phyloP scores from a whole-genome alignment of 2,888 invertebrate species.

The Chrysotoxum bicinctum region DNA sequence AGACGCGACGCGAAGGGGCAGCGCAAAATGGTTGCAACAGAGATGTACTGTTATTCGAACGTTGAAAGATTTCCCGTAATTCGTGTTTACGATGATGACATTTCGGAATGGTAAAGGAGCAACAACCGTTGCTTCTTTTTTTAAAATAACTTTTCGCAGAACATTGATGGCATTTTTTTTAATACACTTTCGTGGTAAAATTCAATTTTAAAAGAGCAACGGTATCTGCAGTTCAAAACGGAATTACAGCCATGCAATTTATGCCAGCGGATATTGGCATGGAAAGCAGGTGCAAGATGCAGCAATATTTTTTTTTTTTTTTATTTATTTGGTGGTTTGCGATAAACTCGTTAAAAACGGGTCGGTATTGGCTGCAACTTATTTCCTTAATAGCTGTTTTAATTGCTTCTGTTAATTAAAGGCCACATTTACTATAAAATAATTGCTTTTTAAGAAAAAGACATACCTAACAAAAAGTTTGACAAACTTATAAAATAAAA shows the following conservation, averaged over 20 bases:
- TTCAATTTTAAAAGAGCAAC: constrained; percentile 38
- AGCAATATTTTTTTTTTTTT: neutral
- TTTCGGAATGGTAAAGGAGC: constrained; percentile 30
- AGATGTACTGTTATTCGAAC: constrained; percentile 15
- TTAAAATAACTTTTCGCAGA: neutral
- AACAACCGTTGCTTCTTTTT: constrained; percentile 13
- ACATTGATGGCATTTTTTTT: neutral
- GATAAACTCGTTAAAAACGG: neutral
- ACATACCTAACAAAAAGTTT: too few relatives aligned
- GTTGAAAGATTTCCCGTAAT: constrained; percentile 54
- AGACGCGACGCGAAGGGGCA: neutral
- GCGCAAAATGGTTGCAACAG: constrained; percentile 16
- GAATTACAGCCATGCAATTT: constrained; percentile 41
- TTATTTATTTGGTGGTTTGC: neutral
- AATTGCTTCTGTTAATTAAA: neutral
- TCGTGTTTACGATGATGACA: constrained; percentile 45
- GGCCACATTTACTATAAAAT: too few relatives aligned
- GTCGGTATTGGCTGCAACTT: neutral
- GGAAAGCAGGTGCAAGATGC: constrained; percentile 1
- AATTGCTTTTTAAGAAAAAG: too few relatives aligned
- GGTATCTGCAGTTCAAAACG: constrained; percentile 31
- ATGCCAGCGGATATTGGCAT: constrained; percentile 15
- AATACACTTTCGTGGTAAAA: constrained; percentile 40
- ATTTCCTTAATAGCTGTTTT: neutral
- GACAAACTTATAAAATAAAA: too few relatives aligned